These are phyloP conservation scores for Luidia sarsii DNA, from an alignment of 53 echinoderm and acorn worm species.

Conservation along the genomic window DNA sequence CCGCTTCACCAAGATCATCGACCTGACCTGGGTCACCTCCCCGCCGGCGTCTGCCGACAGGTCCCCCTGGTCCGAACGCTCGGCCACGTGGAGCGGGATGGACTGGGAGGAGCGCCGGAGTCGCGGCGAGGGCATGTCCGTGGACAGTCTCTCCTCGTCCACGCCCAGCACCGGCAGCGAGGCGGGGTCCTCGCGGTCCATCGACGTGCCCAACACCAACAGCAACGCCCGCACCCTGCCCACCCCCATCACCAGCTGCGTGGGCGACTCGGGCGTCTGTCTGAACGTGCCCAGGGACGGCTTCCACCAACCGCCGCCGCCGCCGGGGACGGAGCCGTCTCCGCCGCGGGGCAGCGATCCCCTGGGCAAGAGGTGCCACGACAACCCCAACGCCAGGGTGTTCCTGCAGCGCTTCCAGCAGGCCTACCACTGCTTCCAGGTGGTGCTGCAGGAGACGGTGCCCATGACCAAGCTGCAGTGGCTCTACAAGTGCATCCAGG, in stretches of 20 bases:
- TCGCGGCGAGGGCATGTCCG: not conserved
- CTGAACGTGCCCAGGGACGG: conserved; percentile 18
- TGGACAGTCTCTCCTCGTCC: not conserved
- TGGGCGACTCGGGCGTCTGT: conserved; percentile 37
- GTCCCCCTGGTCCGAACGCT: not conserved
- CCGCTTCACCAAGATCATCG: conserved; percentile 66
- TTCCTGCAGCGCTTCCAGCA: conserved; percentile 71
- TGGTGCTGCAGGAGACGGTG: conserved; percentile 72
- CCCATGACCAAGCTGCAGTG: conserved; percentile 83
- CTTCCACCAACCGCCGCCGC: too few species aligned
- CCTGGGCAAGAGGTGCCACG: conserved; percentile 17
- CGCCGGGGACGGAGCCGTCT: not conserved
- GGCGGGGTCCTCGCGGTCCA: not conserved
- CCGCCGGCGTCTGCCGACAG: not conserved
- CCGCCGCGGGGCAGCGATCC: too few species aligned
- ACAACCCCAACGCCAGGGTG: conserved; percentile 62
- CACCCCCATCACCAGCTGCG: conserved; percentile 1
- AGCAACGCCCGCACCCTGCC: conserved; percentile 3
- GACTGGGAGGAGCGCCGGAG: not conserved
- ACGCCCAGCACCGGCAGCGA: not conserved
- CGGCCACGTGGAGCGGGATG: conserved; percentile 38
- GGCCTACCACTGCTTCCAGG: conserved; percentile 69
- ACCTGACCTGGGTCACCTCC: conserved; percentile 58
- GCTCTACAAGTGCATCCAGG: conserved; percentile 72
- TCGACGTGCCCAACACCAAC: conserved; percentile 41